Conservation (phyloP, 2,113 vertebrate species). For the Platysteira castanea region DNA sequence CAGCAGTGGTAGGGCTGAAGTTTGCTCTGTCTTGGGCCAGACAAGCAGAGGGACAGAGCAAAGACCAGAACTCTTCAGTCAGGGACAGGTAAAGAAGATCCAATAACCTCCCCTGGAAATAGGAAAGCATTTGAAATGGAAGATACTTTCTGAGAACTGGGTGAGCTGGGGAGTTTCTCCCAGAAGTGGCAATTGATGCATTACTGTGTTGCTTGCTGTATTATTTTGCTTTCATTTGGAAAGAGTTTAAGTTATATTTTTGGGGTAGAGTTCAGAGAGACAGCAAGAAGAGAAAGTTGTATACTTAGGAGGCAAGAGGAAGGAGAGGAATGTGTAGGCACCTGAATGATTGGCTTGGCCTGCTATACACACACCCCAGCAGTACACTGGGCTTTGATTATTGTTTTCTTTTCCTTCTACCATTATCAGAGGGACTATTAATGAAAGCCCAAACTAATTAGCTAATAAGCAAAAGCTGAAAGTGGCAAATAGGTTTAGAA, state of each 20-base stretch:
- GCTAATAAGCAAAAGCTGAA: constrained; percentile 24
- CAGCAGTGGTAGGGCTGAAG: neutral
- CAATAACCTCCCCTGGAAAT: neutral
- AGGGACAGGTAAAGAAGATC: neutral
- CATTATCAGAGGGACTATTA: neutral
- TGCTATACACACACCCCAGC: neutral
- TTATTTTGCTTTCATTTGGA: neutral
- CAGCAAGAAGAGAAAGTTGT: neutral
- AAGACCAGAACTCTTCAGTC: neutral
- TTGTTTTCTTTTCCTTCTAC: neutral
- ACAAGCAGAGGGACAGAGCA: neutral
- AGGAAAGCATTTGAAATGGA: neutral
- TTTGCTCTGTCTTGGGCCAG: neutral
- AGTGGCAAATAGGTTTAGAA: neutral
- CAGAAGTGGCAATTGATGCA: neutral
- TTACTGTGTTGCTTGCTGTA: neutral
- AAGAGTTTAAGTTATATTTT: neutral
- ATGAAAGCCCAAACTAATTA: constrained; percentile 1
- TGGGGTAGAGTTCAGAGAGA: neutral
- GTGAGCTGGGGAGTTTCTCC: neutral
- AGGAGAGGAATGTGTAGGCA: neutral
- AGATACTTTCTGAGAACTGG: neutral
- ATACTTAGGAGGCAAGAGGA: neutral
- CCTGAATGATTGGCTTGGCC: neutral
- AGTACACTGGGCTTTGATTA: neutral